Conservation (phyloP, 2,113 vertebrate species). For the Sakesphorus luctuosus region DNA sequence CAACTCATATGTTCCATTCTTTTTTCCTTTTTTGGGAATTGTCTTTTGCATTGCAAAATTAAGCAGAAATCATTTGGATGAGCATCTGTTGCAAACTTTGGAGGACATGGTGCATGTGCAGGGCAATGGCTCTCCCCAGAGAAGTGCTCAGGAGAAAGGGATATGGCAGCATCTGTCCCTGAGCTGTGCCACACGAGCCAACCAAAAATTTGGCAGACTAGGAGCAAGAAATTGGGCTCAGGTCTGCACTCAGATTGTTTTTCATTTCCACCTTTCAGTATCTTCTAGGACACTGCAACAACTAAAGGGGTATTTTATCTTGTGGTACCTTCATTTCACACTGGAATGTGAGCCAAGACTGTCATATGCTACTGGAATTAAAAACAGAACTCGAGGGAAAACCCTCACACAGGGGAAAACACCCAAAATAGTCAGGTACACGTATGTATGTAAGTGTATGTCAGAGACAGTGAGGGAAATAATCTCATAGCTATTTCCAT, state of each 20-base stretch:
- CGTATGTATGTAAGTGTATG: rapidly evolving
- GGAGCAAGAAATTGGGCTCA: not conserved
- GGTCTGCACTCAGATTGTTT: not conserved
- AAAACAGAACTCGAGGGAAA: not conserved
- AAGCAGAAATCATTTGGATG: not conserved
- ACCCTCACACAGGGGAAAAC: not conserved
- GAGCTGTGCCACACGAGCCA: not conserved
- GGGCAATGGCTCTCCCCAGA: not conserved
- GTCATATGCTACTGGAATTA: not conserved
- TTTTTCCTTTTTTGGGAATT: not conserved
- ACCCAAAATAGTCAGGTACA: not conserved
- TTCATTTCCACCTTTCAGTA: not conserved
- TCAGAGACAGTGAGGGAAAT: not conserved
- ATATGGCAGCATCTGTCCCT: not conserved
- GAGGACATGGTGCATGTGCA: not conserved
- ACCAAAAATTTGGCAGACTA: not conserved
- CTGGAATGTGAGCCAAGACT: not conserved
- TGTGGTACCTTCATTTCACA: not conserved
- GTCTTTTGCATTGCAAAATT: not conserved
- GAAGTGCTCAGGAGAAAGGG: not conserved
- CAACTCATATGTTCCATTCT: not conserved
- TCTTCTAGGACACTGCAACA: not conserved
- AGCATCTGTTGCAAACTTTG: not conserved
- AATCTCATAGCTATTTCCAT: not conserved
- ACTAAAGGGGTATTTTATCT: not conserved